Evolutionary conservation across 2,113 vertebrate species (phyloP), one percentile per base, ranked within the genome.

Genomic region (Nothoprocta perdicaria): DNA sequence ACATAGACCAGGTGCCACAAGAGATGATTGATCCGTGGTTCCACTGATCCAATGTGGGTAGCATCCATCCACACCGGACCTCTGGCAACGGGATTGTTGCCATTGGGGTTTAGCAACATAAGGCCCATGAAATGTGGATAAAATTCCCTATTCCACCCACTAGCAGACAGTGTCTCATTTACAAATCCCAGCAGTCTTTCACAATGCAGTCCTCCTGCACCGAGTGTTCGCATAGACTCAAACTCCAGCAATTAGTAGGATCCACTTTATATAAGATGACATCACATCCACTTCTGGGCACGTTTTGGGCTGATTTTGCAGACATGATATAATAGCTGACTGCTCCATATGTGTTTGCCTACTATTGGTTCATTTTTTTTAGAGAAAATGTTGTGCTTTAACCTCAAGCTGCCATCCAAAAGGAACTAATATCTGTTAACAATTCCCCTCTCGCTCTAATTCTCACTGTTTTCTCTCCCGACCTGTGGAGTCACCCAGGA

Each of bases 21-120:
- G n/a, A 74, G 55, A 62, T 1, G 0, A 2, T 0, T 53, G 12
- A 14, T 3, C 45, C 17, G 35, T 38, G 35, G 35, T 38, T 38
- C 35, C 35, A 38, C 7, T 38, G 35, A 38, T 38, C 35, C 35
- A 38, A 8, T 38, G 35, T 55, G 52, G 26, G 52, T 27, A 55
- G 52, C 52, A 29, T 9, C 10, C 52, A 55, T 29, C 53, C 53
- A 17, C 53, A 31, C 53, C 17, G 53, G 53, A 57, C 29, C 29
- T 17, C 68, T 53, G 52, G 33, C 68, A 27, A 53, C 26, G 26
- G 48, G 33, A 40, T 29, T 27, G 35, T 53, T 24, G 10, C 48
- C 17, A 13, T 40, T 40, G 46, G 5, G 53, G 21, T 7, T 23
- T 61, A 52, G 17, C 43, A 84, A 15, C 27, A 50, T 24, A 40